Evolutionary conservation across 2,113 vertebrate species (phyloP).

Genomic region (Mus spicilegus): DNA sequence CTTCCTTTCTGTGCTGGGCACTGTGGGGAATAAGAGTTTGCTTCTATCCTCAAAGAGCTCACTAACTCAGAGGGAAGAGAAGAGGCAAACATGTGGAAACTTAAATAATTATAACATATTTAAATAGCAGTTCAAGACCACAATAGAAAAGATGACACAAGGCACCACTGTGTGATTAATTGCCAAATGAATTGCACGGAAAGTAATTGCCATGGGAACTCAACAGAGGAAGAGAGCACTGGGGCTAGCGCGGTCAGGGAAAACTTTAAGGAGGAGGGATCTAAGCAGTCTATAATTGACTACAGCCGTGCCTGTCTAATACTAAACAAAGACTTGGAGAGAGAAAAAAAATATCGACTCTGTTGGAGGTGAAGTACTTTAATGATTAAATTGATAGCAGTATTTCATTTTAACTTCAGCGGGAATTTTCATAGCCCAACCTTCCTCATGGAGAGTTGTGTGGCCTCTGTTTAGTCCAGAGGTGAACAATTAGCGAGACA

Average conservation of each 20-base stretch:
- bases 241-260: conserved; percentile 59
- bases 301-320: conserved; percentile 50
- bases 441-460: conserved; percentile 42
- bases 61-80: conserved; percentile 58
- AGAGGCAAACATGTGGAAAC: conserved; percentile 62
- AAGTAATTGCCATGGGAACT: conserved; percentile 74
- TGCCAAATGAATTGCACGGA: conserved; percentile 69
- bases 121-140: conserved; percentile 67
- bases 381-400: conserved; percentile 60
- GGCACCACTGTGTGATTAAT: conserved; percentile 69
- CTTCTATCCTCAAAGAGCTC: conserved; percentile 52
- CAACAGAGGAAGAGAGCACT: conserved; percentile 44
- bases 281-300: conserved; percentile 64
- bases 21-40: conserved; percentile 44
- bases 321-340: conserved; percentile 50
- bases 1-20: background rate
- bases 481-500: conserved; percentile 51
- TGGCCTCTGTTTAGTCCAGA: conserved; percentile 34
- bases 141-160: conserved; percentile 71
- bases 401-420: conserved; percentile 51
- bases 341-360: conserved; percentile 54
- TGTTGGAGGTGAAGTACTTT: conserved; percentile 55
- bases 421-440: conserved; percentile 32
- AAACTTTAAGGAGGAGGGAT: conserved; percentile 59
- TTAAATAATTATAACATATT: conserved; percentile 71